A percentile compares a stretch with the other conserved stretches of the same genome.
These are phyloP conservation scores for Ischnura elegans DNA, from an alignment of 2,888 invertebrate species.

Conservation along the genomic window DNA sequence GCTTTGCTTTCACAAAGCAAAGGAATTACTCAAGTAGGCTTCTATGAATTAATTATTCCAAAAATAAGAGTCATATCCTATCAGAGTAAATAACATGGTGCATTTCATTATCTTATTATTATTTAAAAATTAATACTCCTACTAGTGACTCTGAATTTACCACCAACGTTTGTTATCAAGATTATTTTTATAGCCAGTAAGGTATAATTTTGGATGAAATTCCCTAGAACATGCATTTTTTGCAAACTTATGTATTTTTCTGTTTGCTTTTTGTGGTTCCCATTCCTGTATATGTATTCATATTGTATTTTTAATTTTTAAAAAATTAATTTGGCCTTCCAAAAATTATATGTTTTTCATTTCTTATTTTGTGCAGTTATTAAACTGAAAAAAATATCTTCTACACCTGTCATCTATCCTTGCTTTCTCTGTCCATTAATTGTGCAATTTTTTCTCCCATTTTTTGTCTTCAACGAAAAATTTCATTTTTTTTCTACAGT, in stretches of 20 bases:
- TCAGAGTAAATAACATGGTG: background rate
- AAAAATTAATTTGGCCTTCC: background rate
- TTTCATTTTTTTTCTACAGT: constrained; percentile 61
- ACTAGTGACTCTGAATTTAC: background rate
- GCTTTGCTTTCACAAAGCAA: background rate
- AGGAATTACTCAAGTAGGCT: background rate
- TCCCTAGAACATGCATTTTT: constrained; percentile 15
- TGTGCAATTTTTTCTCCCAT: constrained; percentile 67
- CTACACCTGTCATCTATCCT: constrained; percentile 59
- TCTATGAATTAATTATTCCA: background rate
- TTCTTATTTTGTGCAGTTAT: constrained; percentile 28
- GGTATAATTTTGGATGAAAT: constrained; percentile 13
- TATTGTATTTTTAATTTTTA: constrained; percentile 54
- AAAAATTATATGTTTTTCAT: constrained; percentile 24
- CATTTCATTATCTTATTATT: background rate
- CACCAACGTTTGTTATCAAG: background rate
- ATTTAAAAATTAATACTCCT: background rate
- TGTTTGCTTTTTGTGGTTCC: constrained; percentile 70
- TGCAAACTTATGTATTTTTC: constrained; percentile 57
- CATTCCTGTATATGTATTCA: constrained; percentile 69
- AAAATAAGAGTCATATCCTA: background rate
- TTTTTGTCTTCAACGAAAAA: constrained; percentile 66
- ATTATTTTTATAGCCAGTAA: background rate
- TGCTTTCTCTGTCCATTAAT: constrained; percentile 62
- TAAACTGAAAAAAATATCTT: constrained; percentile 50